Evolutionary conservation across 2,113 vertebrate species (phyloP), one percentile per base, ranked within the genome.

Genomic region (Hypanus sabinus): DNA sequence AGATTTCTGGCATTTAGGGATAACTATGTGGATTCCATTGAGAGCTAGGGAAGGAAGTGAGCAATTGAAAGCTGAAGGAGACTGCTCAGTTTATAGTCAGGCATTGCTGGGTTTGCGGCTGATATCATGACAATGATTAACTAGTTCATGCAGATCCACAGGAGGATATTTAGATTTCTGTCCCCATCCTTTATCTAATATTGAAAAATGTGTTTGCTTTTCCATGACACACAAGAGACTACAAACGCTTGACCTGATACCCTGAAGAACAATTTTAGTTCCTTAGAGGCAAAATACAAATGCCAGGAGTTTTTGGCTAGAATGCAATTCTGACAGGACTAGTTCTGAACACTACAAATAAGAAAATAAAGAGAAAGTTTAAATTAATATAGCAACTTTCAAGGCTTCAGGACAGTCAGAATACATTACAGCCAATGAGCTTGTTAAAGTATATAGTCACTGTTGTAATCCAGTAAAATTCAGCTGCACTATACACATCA

Each of bases 161-260:
- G 85, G 85, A 88, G 57, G 27, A 65, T n/a, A 30, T 65, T n/a
- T 33, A 88, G 57, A 33, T 88, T 88, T 62, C 30, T 16, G 60
- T 88, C 57, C 22, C 57, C 30, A 33, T 33, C n/a, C 57, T 88
- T 88, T 62, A 88, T 88, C 85, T 88, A 62, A 65, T 33, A 57
- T 65, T 88, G 85, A 88, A 62, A 88, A 88, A 88, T 88, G 57
- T 88, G 60, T 65, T 30, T 88, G 57, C 85, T 30, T 88, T 88
- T 33, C 57, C 85, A 18, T 88, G 22, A 62, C 62, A 88, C 85
- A 33, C 57, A 30, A n/a, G 85, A 65, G 85, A 88, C 30, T 65
- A n/a, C 57, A 33, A 88, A n/a, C 5, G 9, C 14, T 88, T 88
- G 57, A 88, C 57, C 85, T 65, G n/a, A 62, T 1, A 16, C 12